phyloP scores from a whole-genome alignment of 2,888 invertebrate genomes.

The Synanthedon vespiformis region DNA sequence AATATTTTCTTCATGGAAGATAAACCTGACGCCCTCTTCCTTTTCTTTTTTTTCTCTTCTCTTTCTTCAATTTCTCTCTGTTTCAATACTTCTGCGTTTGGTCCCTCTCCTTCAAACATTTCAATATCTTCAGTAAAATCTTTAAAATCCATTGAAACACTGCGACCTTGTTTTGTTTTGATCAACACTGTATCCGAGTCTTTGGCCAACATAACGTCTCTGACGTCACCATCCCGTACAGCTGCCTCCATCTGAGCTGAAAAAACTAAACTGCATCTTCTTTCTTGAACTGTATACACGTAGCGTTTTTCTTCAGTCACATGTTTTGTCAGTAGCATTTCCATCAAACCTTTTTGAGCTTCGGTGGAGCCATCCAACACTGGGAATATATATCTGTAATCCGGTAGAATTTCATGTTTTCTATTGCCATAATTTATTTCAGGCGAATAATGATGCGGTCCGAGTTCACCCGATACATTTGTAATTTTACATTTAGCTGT shows the following conservation, averaged over 20 bases:
- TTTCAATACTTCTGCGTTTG: slow-evolving; percentile 73
- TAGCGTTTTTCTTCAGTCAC: slow-evolving; percentile 72
- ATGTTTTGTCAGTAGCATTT: slow-evolving; percentile 72
- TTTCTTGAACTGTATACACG: slow-evolving; percentile 81
- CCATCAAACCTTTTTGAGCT: slow-evolving; percentile 72
- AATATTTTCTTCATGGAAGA: slow-evolving; percentile 78
- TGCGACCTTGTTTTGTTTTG: slow-evolving; percentile 78
- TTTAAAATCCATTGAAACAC: slow-evolving; percentile 78
- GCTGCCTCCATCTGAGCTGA: slow-evolving; percentile 81
- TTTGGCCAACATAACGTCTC: slow-evolving; percentile 81
- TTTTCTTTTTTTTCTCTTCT: slow-evolving; percentile 66
- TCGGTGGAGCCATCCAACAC: slow-evolving; percentile 77
- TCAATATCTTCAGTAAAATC: slow-evolving; percentile 70
- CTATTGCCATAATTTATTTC: slow-evolving; percentile 74
- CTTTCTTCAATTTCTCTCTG: slow-evolving; percentile 71
- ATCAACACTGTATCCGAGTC: slow-evolving; percentile 80
- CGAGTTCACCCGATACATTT: slow-evolving; percentile 72
- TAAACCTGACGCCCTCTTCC: slow-evolving; percentile 74
- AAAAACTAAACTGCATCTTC: slow-evolving; percentile 80
- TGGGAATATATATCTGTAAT: slow-evolving; percentile 82
- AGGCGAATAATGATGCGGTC: slow-evolving; percentile 72
- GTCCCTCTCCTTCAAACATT: slow-evolving; percentile 79
- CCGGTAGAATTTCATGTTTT: slow-evolving; percentile 75
- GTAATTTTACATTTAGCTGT: slow-evolving; percentile 74
- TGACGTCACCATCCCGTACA: slow-evolving; percentile 80